phyloP scores from a whole-genome alignment of 2,888 invertebrate genomes.

The Lasioglossum malachurum region DNA sequence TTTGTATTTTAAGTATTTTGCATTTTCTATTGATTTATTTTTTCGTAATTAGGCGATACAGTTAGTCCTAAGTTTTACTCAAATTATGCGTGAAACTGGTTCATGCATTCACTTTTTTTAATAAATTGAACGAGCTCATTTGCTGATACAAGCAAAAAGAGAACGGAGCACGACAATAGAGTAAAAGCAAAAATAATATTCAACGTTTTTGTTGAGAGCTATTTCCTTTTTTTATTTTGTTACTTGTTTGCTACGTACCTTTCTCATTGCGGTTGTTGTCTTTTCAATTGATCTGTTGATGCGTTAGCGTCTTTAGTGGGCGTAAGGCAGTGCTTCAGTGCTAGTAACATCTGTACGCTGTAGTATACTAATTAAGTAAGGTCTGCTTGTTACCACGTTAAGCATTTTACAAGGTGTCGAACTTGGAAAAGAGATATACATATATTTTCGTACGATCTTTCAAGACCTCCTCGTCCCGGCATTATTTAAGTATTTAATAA shows the following conservation, averaged over 20 bases:
- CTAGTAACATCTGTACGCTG: conserved; percentile 29
- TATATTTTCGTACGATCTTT: conserved; percentile 62
- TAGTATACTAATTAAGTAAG: conserved; percentile 32
- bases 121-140: neutral
- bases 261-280: conserved; percentile 1
- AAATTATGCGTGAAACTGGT: neutral
- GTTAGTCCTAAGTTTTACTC: neutral
- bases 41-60: neutral
- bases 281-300: neutral
- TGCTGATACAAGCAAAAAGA: neutral
- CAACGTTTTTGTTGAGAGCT: conserved; percentile 16
- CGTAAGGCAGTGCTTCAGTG: conserved; percentile 30
- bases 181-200: conserved; percentile 4
- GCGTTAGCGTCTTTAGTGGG: conserved; percentile 10
- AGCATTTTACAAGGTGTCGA: conserved; percentile 21
- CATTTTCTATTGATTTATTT: neutral
- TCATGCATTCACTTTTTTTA: neutral
- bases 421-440: conserved; percentile 46
- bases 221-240: conserved; percentile 7
- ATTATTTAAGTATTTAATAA: conserved; percentile 36
- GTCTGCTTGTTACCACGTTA: conserved; percentile 44
- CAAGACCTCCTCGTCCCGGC: conserved; percentile 37
- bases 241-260: neutral
- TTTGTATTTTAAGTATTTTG: neutral
- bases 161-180: neutral